phyloP scores from a whole-genome alignment of 2,888 invertebrate genomes.

The Dasypogon diadema region DNA sequence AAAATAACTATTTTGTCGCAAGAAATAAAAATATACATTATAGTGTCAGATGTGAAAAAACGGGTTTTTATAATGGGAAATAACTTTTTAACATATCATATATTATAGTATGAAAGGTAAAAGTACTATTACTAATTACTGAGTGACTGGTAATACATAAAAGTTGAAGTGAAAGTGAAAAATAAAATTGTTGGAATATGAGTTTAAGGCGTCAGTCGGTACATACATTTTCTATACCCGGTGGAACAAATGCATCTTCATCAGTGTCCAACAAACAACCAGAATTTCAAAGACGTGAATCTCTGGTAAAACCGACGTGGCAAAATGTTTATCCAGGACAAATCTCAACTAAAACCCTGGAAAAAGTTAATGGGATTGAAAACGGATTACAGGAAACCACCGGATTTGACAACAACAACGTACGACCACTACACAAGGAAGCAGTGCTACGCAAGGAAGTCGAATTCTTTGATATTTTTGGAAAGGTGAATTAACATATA shows the following conservation, averaged over 20 bases:
- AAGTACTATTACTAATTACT: no score
- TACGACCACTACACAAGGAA: constrained; percentile 53
- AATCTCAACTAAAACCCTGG: constrained; percentile 65
- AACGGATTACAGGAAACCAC: constrained; percentile 50
- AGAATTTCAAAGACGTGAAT: constrained; percentile 63
- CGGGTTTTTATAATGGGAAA: no score
- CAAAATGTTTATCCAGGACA: constrained; percentile 68
- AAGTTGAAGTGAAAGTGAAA: no score
- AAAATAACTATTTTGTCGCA: no score
- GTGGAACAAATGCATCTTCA: neutral
- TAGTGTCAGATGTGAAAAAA: no score
- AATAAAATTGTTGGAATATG: no score
- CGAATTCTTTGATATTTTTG: constrained; percentile 63
- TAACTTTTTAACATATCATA: no score
- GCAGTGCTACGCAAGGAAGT: constrained; percentile 57
- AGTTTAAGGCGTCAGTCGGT: constrained; percentile 59
- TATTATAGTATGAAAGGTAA: no score
- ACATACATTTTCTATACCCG: constrained; percentile 57
- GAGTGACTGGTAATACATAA: no score
- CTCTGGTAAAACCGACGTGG: constrained; percentile 68
- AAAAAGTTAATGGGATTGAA: constrained; percentile 65
- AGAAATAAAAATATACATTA: no score
- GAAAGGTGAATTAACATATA: constrained; percentile 66
- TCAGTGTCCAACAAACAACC: constrained; percentile 10
- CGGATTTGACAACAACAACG: constrained; percentile 46